Evolutionary conservation across 1,140 invertebrate species (phyloP), one percentile per base, ranked within the genome.

Genomic region (Leptopilina clavipes): DNA sequence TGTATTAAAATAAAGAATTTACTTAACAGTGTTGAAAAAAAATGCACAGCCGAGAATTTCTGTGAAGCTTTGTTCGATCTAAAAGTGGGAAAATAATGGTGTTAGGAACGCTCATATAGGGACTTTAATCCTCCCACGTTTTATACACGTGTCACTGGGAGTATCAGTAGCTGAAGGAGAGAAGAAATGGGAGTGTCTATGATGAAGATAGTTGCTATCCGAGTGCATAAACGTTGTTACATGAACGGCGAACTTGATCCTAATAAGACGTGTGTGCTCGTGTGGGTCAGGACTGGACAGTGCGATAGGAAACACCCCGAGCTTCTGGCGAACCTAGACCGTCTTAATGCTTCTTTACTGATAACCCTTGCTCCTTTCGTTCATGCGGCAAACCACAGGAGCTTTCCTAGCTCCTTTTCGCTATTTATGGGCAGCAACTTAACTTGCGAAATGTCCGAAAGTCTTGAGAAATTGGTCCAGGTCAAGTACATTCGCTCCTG

Each of bases 401-500:
- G 77, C 80, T 75, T 81, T n/a, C 75, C 45, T 72, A 81, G 78
- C 80, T 78, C 83, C 77, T 82, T 83, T 83, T 81, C 76, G 72
- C 81, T 88, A 88, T 88, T 88, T 88, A 88, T 86, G 81, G 83
- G 80, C 81, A 75, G 80, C 82, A 84, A 87, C 82, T 86, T 86
- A 82, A 86, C 84, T 86, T 84, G 78, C 77, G 80, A 81, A 84
- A 86, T 73, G 79, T 77, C n/a, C 77, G 75, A 56, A 75, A 84
- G 77, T 77, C 75, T 73, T 73, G 79, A 81, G 79, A 86, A 83
- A 87, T 86, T 83, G 83, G 76, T 59, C 45, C 74, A 65, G 75
- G 78, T 72, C 77, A 25, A 31, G 37, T 65, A 11, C 59, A 31
- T 74, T 80, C 77, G 76, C 76, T 82, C 75, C 77, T 75, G 74